phyloP scores from a whole-genome alignment of 2,888 invertebrate genomes.

The Gordius sp. region DNA sequence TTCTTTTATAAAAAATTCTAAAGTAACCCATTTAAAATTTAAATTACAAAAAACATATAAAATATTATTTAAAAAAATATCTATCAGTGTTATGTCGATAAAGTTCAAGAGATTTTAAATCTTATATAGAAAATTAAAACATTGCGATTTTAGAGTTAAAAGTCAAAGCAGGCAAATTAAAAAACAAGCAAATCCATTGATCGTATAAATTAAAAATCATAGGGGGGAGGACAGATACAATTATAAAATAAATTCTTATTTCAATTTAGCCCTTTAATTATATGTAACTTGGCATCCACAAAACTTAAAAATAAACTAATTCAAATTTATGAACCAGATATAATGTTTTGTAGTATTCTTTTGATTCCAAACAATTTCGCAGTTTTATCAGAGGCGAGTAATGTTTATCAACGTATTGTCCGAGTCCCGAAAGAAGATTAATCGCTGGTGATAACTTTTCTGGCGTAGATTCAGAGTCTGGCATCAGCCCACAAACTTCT shows the following conservation, averaged over 20 bases:
- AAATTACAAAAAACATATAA: too few species aligned
- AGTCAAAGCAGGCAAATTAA: too few species aligned
- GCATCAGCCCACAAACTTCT: neutral
- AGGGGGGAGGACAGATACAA: neutral
- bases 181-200: too few species aligned
- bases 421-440: neutral
- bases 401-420: neutral
- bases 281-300: neutral
- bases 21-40: too few species aligned
- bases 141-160: too few species aligned
- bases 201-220: too few species aligned
- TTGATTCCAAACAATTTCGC: neutral
- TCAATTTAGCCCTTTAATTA: neutral
- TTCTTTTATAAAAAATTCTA: neutral
- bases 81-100: neutral
- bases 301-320: neutral
- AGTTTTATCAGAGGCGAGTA: neutral
- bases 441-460: neutral
- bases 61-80: neutral
- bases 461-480: neutral
- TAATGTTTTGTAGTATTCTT: neutral
- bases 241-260: neutral
- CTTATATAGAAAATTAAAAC: too few species aligned
- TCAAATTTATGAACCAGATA: neutral
- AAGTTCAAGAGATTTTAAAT: too few species aligned